Conservation (phyloP, 1,140 invertebrate genomes). For the Leptopilina boulardi region DNA sequence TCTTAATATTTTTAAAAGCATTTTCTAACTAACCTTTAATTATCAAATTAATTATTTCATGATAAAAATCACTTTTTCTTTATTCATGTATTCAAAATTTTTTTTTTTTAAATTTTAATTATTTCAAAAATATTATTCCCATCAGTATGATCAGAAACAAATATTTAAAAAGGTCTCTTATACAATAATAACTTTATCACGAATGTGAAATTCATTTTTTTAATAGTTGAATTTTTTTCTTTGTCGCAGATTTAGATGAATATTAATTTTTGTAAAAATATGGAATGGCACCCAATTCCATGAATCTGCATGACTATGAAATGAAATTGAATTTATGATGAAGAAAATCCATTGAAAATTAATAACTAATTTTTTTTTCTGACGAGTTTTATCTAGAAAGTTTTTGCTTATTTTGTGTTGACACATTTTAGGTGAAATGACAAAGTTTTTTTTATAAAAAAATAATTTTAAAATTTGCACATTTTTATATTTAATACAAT, state of each 20-base stretch:
- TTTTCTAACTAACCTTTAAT: neutral
- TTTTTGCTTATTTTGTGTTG: neutral
- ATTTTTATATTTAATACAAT: no score
- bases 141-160: no score
- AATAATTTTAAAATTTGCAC: no score
- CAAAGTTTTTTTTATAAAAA: no score
- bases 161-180: no score
- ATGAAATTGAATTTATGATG: conserved; percentile 20
- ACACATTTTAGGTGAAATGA: neutral
- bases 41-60: neutral
- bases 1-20: neutral
- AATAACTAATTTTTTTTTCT: neutral
- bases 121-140: no score
- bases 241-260: neutral
- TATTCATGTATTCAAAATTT: no score
- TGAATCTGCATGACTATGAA: neutral
- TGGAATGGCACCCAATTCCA: neutral
- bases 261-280: neutral
- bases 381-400: neutral
- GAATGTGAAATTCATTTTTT: neutral
- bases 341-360: neutral
- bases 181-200: no score
- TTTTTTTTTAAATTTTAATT: no score
- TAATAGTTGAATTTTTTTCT: neutral
- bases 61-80: no score